Evolutionary conservation across 2,113 vertebrate genomes (phyloP).

Genomic region (Grus americana): DNA sequence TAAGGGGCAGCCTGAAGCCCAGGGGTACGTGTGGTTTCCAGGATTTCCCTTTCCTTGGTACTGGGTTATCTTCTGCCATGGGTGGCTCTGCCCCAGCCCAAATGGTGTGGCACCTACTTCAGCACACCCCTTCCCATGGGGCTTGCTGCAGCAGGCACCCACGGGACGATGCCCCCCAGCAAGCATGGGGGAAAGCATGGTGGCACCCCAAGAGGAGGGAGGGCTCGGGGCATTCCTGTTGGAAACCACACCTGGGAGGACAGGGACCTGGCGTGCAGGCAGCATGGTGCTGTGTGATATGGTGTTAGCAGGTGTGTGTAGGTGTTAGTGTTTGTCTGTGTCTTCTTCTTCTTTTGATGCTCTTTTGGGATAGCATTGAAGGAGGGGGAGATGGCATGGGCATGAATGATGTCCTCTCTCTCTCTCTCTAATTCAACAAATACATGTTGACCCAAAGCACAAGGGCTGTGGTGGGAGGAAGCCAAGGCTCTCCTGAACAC

Average conservation of each 20-base stretch:
- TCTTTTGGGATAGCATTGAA: not conserved
- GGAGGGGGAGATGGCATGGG: not conserved
- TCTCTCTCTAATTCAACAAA: not conserved
- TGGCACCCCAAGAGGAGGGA: not conserved
- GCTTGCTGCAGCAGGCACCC: not conserved
- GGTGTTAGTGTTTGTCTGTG: not conserved
- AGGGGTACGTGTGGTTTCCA: not conserved
- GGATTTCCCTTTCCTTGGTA: not conserved
- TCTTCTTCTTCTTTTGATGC: not conserved
- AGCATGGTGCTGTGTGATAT: not conserved
- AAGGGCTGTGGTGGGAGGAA: not conserved
- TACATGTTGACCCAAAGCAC: not conserved
- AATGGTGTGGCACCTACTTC: not conserved
- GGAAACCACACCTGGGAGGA: not conserved
- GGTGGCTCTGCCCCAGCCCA: not conserved
- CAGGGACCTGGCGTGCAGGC: rapidly evolving
- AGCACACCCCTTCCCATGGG: rapidly evolving
- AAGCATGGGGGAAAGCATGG: rapidly evolving
- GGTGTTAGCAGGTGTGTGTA: not conserved
- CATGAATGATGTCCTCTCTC: not conserved
- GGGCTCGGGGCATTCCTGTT: not conserved
- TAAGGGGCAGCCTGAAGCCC: not conserved
- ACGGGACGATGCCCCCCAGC: rapidly evolving
- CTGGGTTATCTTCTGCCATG: rapidly evolving
- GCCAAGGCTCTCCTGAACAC: not conserved